Conservation (phyloP, 1,140 invertebrate genomes). For the Druon quercuslanigerum region DNA sequence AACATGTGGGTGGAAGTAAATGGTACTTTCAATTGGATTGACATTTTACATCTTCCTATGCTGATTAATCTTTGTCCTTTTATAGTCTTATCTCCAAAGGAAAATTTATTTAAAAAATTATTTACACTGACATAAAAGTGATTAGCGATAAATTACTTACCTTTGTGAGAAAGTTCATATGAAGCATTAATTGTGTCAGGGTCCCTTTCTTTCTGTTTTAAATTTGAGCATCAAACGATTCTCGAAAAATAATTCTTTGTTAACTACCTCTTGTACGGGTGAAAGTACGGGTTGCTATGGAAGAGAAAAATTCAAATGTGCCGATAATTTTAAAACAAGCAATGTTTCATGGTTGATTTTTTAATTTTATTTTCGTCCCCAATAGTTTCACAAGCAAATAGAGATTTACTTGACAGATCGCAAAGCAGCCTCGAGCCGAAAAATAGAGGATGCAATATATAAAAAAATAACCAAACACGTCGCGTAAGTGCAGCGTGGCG, state of each 20-base stretch:
- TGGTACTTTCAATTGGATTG: too few species aligned
- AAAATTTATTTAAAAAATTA: too few species aligned
- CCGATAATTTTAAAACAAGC: slow-evolving; percentile 28
- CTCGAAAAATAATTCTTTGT: not conserved
- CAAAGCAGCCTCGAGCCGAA: slow-evolving; percentile 32
- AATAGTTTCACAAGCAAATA: slow-evolving; percentile 22
- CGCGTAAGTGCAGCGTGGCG: slow-evolving; percentile 35
- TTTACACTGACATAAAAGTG: too few species aligned
- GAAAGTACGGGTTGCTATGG: not conserved
- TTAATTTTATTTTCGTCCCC: slow-evolving; percentile 10
- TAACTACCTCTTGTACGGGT: not conserved
- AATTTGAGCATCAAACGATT: not conserved
- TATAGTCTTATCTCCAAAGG: too few species aligned
- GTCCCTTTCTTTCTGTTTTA: not conserved
- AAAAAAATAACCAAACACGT: slow-evolving; percentile 28
- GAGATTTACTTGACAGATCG: slow-evolving; percentile 47
- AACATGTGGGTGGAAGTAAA: too few species aligned
- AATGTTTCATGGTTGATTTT: not conserved
- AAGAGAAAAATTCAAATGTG: not conserved
- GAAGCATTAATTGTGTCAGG: too few species aligned
- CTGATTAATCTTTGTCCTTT: too few species aligned
- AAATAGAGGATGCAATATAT: slow-evolving; percentile 31
- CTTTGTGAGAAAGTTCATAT: too few species aligned
- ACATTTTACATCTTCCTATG: too few species aligned
- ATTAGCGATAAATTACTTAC: too few species aligned